These are phyloP conservation scores for Xerus rutilus DNA, from an alignment of 2,797 vertebrate genomes.

Conservation along the genomic window DNA sequence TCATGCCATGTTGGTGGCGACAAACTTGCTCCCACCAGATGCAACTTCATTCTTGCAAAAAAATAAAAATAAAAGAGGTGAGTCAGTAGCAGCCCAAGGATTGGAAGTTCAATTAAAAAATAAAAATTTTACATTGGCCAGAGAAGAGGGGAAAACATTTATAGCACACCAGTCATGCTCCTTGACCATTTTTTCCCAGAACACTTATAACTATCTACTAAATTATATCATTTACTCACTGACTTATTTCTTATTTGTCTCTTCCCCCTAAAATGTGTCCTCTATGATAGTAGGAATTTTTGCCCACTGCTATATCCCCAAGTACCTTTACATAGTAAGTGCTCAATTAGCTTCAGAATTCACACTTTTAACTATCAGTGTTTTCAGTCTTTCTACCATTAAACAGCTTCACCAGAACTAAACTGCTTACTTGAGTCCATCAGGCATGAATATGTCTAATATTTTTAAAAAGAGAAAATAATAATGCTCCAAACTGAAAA, in stretches of 20 bases:
- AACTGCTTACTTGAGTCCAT: not conserved
- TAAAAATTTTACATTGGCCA: not conserved
- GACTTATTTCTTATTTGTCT: constrained; percentile 7
- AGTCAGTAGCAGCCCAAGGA: not conserved
- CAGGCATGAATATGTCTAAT: not conserved
- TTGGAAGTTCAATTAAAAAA: not conserved
- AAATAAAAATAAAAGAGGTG: no score
- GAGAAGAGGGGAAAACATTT: not conserved
- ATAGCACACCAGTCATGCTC: not conserved
- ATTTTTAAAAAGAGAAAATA: not conserved
- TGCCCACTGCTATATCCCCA: not conserved
- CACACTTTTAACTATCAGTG: not conserved
- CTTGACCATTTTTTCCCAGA: not conserved
- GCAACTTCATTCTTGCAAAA: not conserved
- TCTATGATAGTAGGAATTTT: not conserved
- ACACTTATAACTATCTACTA: not conserved
- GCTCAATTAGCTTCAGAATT: not conserved
- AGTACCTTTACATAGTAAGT: not conserved
- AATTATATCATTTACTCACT: not conserved
- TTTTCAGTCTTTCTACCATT: not conserved
- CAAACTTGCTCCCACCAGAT: not conserved
- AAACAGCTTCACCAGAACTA: not conserved
- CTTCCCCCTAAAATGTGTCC: not conserved
- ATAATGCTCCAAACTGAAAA: not conserved
- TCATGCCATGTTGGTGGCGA: not conserved